Evolutionary conservation across 2,888 invertebrate genomes (phyloP).

Genomic region (Eilema sororculum): DNA sequence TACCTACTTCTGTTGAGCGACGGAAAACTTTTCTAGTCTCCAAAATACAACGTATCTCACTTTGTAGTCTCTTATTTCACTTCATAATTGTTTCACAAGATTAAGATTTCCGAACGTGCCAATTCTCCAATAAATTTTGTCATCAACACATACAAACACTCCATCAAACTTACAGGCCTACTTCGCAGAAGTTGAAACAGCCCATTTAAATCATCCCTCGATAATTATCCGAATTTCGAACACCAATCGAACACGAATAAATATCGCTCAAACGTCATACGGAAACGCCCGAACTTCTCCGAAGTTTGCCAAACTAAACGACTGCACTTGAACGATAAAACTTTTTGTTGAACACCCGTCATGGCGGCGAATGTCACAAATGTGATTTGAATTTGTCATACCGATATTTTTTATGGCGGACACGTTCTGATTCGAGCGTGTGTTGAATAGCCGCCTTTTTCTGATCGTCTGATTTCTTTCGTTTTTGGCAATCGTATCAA

Average conservation of each 20-base stretch:
- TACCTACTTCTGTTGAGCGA: no score
- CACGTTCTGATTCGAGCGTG: conserved; percentile 49
- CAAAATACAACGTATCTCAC: no score
- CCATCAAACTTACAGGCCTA: conserved; percentile 11
- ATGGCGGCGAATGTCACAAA: conserved; percentile 47
- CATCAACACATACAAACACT: conserved; percentile 9
- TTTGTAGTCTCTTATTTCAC: background rate
- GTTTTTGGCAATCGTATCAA: conserved; percentile 21
- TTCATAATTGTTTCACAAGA: background rate
- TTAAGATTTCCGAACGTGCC: background rate
- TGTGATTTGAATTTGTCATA: conserved; percentile 57
- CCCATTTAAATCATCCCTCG: conserved; percentile 20
- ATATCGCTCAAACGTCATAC: conserved; percentile 30
- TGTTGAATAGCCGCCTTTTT: conserved; percentile 38
- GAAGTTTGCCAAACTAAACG: conserved; percentile 32
- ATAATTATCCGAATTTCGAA: conserved; percentile 31
- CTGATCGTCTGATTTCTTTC: conserved; percentile 27
- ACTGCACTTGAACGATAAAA: conserved; percentile 50
- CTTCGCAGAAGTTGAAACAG: conserved; percentile 18
- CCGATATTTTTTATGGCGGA: conserved; percentile 47
- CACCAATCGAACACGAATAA: conserved; percentile 30
- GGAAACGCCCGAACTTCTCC: conserved; percentile 29
- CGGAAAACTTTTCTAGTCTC: no score
- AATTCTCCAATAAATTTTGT: background rate
- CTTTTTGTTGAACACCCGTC: conserved; percentile 38